A percentile compares a stretch with the other conserved stretches of the same genome.
Conservation (phyloP, 2,797 vertebrate genomes). For the Streptopelia turtur region DNA sequence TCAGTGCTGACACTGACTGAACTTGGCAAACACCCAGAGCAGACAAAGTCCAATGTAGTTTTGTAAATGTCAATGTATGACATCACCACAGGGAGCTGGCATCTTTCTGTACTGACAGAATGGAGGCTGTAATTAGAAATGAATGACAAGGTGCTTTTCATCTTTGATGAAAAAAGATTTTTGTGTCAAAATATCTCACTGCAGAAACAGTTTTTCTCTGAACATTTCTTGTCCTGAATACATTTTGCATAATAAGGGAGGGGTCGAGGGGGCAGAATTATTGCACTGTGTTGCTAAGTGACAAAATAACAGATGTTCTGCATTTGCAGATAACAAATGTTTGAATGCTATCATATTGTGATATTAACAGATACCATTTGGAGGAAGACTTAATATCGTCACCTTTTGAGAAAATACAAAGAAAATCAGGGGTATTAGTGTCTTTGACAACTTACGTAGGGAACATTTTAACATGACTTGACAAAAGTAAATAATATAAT, state of each 20-base stretch:
- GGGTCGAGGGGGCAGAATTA: neutral
- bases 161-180: constrained; percentile 68
- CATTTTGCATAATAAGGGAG: constrained; percentile 71
- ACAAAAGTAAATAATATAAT: neutral
- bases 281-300: constrained; percentile 66
- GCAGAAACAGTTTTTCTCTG: constrained; percentile 64
- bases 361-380: constrained; percentile 34
- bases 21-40: neutral
- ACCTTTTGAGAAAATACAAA: neutral
- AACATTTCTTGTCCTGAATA: constrained; percentile 56
- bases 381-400: neutral
- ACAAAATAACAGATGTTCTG: constrained; percentile 55
- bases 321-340: constrained; percentile 44
- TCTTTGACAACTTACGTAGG: neutral
- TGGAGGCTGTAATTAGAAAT: constrained; percentile 68
- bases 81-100: constrained; percentile 26
- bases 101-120: constrained; percentile 50
- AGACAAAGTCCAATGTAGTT: neutral
- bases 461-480: constrained; percentile 22
- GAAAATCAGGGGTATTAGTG: constrained; percentile 3
- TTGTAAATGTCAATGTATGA: constrained; percentile 55
- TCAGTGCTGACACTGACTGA: neutral
- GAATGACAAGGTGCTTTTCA: constrained; percentile 74
- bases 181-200: constrained; percentile 75
- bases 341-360: constrained; percentile 58